phyloP scores from a whole-genome alignment of 1,140 invertebrate species.

The Magallana gigas region DNA sequence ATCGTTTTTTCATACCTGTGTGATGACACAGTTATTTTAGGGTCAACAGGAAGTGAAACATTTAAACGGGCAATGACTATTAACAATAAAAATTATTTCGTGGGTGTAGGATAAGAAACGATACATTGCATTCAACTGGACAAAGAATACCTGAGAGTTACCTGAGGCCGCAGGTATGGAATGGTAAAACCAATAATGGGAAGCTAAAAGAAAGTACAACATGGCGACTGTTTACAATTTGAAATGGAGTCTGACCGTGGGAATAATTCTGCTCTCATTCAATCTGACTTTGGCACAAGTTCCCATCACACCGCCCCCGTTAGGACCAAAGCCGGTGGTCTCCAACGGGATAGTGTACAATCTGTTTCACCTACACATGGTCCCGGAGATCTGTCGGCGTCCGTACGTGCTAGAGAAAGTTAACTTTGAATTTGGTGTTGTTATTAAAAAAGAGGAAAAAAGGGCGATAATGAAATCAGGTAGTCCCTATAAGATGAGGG shows the following conservation, averaged over 20 bases:
- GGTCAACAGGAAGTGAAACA: conserved; percentile 30
- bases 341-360: conserved; percentile 71
- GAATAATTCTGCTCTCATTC: conserved; percentile 22
- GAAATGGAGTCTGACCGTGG: conserved; percentile 19
- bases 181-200: not conserved
- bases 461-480: conserved; percentile 66
- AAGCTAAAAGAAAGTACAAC: not conserved
- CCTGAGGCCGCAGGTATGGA: conserved; percentile 6
- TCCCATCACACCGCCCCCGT: conserved; percentile 63
- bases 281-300: not conserved
- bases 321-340: conserved; percentile 64
- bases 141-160: not conserved
- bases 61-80: conserved; percentile 29
- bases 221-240: conserved; percentile 38
- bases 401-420: conserved; percentile 63
- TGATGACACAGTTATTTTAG: conserved; percentile 40
- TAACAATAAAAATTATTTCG: conserved; percentile 37
- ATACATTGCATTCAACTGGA: not conserved
- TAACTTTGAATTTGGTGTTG: conserved; percentile 60
- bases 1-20: conserved; percentile 21
- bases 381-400: conserved; percentile 65
- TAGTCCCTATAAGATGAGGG: conserved; percentile 70
- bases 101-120: conserved; percentile 17
- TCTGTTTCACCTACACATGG: conserved; percentile 59
- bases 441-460: conserved; percentile 59